phyloP scores from a whole-genome alignment of 2,797 vertebrate genomes.

The Platalea minor region DNA sequence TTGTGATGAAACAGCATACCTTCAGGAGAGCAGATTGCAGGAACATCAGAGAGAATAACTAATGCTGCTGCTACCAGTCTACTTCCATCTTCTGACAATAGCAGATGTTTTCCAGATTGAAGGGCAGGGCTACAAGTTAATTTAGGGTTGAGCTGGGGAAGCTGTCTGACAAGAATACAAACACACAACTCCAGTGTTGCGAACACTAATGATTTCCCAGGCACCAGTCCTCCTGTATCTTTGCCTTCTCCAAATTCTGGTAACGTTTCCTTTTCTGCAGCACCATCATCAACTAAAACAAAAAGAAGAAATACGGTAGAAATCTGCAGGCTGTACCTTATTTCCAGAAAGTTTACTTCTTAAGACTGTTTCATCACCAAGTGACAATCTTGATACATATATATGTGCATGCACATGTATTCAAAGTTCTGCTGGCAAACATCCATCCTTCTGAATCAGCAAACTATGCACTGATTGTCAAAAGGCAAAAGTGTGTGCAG shows the following conservation, averaged over 20 bases:
- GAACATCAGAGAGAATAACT: constrained; percentile 88
- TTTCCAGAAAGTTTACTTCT: neutral
- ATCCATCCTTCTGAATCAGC: neutral
- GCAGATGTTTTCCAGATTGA: constrained; percentile 73
- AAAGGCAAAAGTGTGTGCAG: neutral
- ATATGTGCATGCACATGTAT: neutral
- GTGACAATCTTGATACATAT: neutral
- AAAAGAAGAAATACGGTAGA: neutral
- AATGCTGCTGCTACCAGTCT: constrained; percentile 82
- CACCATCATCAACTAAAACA: constrained; percentile 90
- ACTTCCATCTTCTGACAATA: constrained; percentile 80
- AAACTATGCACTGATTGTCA: neutral
- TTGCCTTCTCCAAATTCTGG: constrained; percentile 94
- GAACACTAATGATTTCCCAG: constrained; percentile 90
- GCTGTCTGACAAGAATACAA: constrained; percentile 88
- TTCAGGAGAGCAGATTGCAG: constrained; percentile 91
- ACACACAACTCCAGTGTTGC: constrained; percentile 89
- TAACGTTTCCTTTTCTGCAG: constrained; percentile 92
- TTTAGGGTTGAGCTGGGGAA: constrained; percentile 90
- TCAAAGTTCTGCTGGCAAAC: neutral
- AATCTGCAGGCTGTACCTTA: neutral
- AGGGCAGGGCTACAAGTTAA: constrained; percentile 79
- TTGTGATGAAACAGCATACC: constrained; percentile 74
- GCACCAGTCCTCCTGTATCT: constrained; percentile 90
- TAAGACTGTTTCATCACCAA: neutral